phyloP scores from a whole-genome alignment of 2,888 invertebrate species.

The Acanthosepion lycidas region DNA sequence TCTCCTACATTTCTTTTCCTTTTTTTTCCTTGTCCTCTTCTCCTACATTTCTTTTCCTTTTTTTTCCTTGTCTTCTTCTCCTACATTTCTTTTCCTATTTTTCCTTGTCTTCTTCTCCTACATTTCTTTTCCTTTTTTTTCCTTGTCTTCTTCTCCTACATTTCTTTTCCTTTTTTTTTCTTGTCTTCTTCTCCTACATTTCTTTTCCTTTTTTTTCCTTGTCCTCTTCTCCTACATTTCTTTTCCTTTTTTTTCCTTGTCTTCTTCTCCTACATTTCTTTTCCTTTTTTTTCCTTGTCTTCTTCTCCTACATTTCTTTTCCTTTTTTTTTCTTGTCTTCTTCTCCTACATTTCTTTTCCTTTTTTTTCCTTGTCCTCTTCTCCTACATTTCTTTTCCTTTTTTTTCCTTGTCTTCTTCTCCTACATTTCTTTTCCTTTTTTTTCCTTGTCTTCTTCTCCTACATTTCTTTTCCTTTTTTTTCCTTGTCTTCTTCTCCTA shows the following conservation, averaged over 20 bases:
- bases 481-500: neutral
- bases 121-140: neutral
- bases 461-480: too few species aligned
- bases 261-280: neutral
- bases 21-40: accelerated
- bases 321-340: neutral
- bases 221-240: too few species aligned
- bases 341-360: too few species aligned
- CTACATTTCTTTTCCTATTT: too few species aligned
- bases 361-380: neutral
- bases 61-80: too few species aligned
- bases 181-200: neutral
- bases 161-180: too few species aligned
- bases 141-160: too few species aligned
- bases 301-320: too few species aligned
- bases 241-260: neutral
- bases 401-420: neutral
- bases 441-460: neutral
- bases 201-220: neutral
- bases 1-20: too few species aligned
- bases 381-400: too few species aligned
- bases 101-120: neutral
- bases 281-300: neutral
- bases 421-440: too few species aligned
- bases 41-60: neutral